These are phyloP conservation scores for Oplegnathus fasciatus DNA, from an alignment of 2,113 vertebrate species.

Conservation along the genomic window DNA sequence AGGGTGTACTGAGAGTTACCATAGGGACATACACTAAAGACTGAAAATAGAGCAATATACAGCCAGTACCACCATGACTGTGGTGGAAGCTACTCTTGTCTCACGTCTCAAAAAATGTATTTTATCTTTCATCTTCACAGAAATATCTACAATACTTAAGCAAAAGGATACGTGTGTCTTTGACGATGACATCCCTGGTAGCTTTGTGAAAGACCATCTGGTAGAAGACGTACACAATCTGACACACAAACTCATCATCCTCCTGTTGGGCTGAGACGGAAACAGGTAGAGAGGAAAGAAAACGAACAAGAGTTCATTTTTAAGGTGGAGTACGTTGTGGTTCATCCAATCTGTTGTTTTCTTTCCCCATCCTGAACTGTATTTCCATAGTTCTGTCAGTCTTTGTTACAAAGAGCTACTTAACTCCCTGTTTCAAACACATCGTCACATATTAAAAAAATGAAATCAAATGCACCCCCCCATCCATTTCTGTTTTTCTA, in stretches of 20 bases:
- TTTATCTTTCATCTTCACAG: neutral
- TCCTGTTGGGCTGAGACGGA: constrained; percentile 89
- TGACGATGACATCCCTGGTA: constrained; percentile 95
- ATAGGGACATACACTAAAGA: neutral
- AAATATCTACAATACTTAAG: neutral
- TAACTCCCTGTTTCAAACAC: neutral
- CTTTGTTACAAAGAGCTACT: neutral
- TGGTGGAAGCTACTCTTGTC: neutral
- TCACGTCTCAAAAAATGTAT: neutral
- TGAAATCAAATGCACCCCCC: no score
- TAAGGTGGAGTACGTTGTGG: neutral
- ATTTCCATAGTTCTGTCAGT: neutral
- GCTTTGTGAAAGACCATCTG: constrained; percentile 98
- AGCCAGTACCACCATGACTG: neutral
- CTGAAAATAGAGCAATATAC: neutral
- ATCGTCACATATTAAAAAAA: no score
- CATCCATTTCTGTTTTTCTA: no score
- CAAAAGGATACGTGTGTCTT: constrained; percentile 93
- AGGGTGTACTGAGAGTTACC: neutral
- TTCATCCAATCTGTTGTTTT: neutral
- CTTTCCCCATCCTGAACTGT: neutral
- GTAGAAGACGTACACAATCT: constrained; percentile 97
- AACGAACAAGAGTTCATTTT: neutral
- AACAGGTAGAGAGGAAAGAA: neutral
- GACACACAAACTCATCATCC: constrained; percentile 97